Evolutionary conservation across 2,888 invertebrate genomes (phyloP), one percentile per base, ranked within the genome.

Genomic region (Orthonychiurus folsomi): DNA sequence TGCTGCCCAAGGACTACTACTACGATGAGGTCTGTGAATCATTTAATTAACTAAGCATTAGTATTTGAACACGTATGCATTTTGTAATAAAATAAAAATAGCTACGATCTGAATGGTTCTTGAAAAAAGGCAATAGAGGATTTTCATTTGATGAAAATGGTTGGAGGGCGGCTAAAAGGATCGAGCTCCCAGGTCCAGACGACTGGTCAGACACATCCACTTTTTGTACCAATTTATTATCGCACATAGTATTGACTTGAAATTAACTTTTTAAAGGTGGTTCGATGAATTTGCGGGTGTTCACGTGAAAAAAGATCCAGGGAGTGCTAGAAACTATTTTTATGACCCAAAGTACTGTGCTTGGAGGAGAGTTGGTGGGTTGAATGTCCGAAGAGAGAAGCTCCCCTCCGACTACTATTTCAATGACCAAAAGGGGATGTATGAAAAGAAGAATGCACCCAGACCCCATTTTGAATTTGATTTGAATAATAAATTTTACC

Each of bases 401-500:
- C 63, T 61, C 26, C 63, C 67, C 2, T 53, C 47, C 9, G 63
- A 61, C 5, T 67, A 57, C 27, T 67, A 62, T 47, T 67, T 64
- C 64, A 63, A 67, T 53, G 67, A 67, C 37, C 28, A 15, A 1
- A 60, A 61, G 18, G 28, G 53, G n/a, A 21, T 5, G 0, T 67
- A 63, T 53, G 48, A 24, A 27, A 62, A 57, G 24, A 67, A 67
- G 56, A 63, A 67, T 27, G 67, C 64, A 1, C 67, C 67, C 3
- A 53, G 61, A 1, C 61, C 63, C 1, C 65, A 63, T 47, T 67
- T 67, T 27, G 60, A 28, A 2, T 65, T 60, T 54, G 67, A 67
- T 56, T 2, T 3, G 1, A 67, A 67, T 59, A 67, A 52, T 25
- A 63, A 61, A 20, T 62, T 67, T 53, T 67, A 58, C 27, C 48